Base-by-base conservation (phyloP, 1,140 invertebrate species). In the Teleogryllus occipitalis region DNA sequence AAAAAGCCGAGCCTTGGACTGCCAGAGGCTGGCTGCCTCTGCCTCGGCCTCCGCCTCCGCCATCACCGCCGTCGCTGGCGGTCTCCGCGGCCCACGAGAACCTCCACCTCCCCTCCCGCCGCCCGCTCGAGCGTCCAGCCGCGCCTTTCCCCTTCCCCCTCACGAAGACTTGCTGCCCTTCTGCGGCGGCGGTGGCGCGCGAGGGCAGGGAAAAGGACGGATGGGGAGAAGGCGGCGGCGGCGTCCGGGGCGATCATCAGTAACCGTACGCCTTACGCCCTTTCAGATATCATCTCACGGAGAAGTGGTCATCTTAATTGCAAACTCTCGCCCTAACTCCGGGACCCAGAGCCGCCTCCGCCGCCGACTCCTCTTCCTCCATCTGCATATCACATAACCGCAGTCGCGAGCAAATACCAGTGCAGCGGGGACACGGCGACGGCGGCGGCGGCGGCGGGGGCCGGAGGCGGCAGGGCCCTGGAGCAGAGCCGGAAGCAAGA, bases 251-350 rank as follows among this genome's bases (percentile, higher is more conserved):
- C 54, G 54, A 65, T 65, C 54, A 18, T 65, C 54, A 65, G 54
- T 65, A 65, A 65, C 54, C 54, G 7, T 65, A 65, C 54, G 54
- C 54, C 54, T 65, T 65, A 65, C 54, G 54, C 54, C 54, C 54
- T 65, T 65, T 65, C 54, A 65, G 54, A 65, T 65, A 74, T 78
- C 78, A 78, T 65, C 78, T 78, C 78, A 78, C 78, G 65, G 48
- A 74, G 78, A 78, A 78, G 78, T 65, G 78, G 78, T 78, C 78
- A 78, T 78, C 78, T 78, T 78, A 78, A 78, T 78, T 78, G 78
- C 78, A 73, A 78, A 78, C 54, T 74, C 78, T 27, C 78, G 39
- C 77, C 47, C 27, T 48, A 65, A 48, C 48, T 48, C 22, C 77
- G 27, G 27, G 27, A 39, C 27, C 27, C 27, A 39, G 27, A 39